Base-by-base conservation (phyloP, 1,140 invertebrate species). In the Coptotermes formosanus region DNA sequence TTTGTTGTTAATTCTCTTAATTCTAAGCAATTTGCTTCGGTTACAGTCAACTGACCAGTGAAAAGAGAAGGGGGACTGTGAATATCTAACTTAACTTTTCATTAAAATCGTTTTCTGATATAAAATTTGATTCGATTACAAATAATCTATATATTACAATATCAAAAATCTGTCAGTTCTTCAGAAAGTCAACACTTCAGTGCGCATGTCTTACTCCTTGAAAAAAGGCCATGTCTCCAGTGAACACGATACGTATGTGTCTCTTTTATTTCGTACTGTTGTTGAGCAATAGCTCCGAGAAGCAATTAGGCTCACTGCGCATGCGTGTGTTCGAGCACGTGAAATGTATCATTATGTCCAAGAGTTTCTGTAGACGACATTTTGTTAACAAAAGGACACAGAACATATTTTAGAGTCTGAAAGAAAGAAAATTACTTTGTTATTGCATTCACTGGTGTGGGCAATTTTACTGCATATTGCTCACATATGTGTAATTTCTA, bases 341-440 rank as follows among this genome's bases (percentile, higher is more conserved):
- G 59, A 21, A 64, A 64, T 6, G 25, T 75, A 16, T 75, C 64
- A 75, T 75, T 75, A 75, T 75, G 64, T 75, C 25, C 25, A n/a
- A 75, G 64, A 75, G 64, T 75, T 30, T 75, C 64, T 75, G 64
- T n/a, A 75, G 64, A n/a, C 64, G 25, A 75, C 64, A 30, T 75
- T 75, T 75, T 75, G 64, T 75, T 75, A 75, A 75, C 64, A 75
- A 75, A 75, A 75, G 64, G 64, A 75, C 64, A 30, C 64, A 30
- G 64, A 55, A 75, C 64, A 75, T 75, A 75, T 75, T 75, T 75
- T 30, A 75, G n/a, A 75, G 64, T 75, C 30, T 75, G n/a, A 30
- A 75, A 75, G 64, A 75, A 75, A 30, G 64, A 75, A 75, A 75
- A 75, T 75, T 75, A 75, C 64, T 75, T 75, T 75, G 64, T 30